Evolutionary conservation across 2,797 vertebrate genomes (phyloP), one percentile per base, ranked within the genome.

Genomic region (Limosa lapponica): DNA sequence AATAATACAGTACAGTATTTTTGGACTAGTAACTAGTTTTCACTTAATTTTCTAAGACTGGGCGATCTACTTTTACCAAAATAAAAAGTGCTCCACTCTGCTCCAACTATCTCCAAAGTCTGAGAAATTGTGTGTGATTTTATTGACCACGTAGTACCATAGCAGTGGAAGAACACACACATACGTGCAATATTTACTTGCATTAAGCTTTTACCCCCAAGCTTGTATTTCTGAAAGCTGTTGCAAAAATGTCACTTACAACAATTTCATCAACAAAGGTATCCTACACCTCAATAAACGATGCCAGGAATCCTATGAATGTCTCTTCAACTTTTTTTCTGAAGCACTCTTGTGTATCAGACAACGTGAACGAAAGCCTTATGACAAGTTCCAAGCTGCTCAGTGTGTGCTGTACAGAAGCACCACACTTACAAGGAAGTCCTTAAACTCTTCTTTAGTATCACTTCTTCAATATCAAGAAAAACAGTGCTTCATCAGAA

Each of bases 111-210:
- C 39, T 62, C 43, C 39, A 74, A 81, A 10, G 10, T 51, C 17
- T 69, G 52, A 86, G 52, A 37, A 66, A 10, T 30, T 37, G 7
- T 57, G 34, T 48, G 23, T 4, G 8, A 55, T 43, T 82, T 28
- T 57, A 61, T 25, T 3, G 8, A 58, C 27, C 8, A 34, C 0
- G 0, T 3, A 70, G 37, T 12, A 67, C n/a, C 19, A 6, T 5
- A 79, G 32, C 0, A 89, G 46, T 16, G 18, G 77, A 72, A 73
- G 58, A 49, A 54, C 28, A 82, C 36, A 61, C 3, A 44, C 3
- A 69, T 10, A 4, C 3, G 8, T 43, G 72, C 55, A 66, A 23
- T 24, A 70, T 52, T 80, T 36, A 69, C 10, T 34, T 61, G 25
- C 27, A 75, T 6, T 61, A 54, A 75, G 51, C 25, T 69, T 78